A percentile compares a stretch with the other conserved stretches of the same genome.
These are phyloP conservation scores for Callopanchax toddi DNA, from an alignment of 2,113 vertebrate species.

Conservation along the genomic window DNA sequence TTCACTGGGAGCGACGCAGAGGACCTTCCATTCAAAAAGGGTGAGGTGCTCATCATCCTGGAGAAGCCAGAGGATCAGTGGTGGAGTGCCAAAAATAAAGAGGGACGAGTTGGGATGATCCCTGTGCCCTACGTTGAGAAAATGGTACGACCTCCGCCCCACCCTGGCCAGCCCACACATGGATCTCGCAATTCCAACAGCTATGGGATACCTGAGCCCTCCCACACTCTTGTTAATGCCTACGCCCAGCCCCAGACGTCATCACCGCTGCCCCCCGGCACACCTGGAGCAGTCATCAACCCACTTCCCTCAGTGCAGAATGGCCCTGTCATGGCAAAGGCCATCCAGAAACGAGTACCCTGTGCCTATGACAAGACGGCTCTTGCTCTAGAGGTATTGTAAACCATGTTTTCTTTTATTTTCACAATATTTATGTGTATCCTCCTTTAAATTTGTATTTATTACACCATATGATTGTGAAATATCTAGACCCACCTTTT, in stretches of 20 bases:
- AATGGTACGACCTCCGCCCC: constrained; percentile 84
- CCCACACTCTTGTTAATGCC: constrained; percentile 89
- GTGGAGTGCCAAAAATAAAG: constrained; percentile 99
- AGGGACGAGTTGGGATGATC: constrained; percentile 95
- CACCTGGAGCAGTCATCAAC: constrained; percentile 86
- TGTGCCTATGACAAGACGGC: constrained; percentile 99
- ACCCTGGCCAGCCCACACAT: constrained; percentile 78
- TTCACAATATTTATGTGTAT: not conserved
- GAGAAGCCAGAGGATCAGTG: constrained; percentile 99
- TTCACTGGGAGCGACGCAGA: constrained; percentile 95
- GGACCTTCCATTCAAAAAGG: constrained; percentile 97
- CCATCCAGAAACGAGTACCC: constrained; percentile 96
- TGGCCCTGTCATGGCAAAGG: constrained; percentile 96
- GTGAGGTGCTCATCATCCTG: constrained; percentile 92
- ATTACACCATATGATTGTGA: not conserved
- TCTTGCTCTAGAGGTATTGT: constrained; percentile 91
- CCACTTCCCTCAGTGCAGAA: constrained; percentile 93
- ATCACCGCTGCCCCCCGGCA: constrained; percentile 83
- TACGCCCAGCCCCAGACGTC: constrained; percentile 94
- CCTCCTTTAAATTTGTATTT: not conserved
- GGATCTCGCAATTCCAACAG: constrained; percentile 95
- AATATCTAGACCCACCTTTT: too few relatives aligned
- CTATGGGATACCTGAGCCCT: constrained; percentile 96
- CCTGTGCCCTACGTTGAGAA: constrained; percentile 98
- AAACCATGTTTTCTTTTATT: not conserved